A percentile compares a stretch with the other conserved stretches of the same genome.
phyloP scores from a whole-genome alignment of 2,888 invertebrate genomes.

The Apotomis capreana region DNA sequence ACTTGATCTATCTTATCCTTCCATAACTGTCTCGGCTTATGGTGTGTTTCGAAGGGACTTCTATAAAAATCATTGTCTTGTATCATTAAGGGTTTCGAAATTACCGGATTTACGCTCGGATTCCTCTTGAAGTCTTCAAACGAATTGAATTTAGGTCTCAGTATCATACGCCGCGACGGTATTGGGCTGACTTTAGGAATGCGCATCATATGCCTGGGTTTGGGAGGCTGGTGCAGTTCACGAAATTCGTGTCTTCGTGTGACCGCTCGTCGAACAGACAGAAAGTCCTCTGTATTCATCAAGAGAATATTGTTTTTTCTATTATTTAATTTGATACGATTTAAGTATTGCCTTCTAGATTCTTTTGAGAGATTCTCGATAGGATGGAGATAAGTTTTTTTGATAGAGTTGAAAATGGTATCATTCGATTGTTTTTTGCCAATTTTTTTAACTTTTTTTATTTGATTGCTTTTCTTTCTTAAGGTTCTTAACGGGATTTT shows the following conservation, averaged over 20 bases:
- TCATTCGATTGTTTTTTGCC: constrained; percentile 43
- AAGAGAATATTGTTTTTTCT: constrained; percentile 51
- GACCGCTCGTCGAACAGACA: constrained; percentile 50
- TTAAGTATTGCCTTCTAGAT: constrained; percentile 51
- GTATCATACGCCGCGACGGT: constrained; percentile 46
- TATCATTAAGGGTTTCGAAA: constrained; percentile 51
- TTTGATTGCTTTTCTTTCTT: not conserved
- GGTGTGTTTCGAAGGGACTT: constrained; percentile 47
- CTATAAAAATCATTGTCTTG: constrained; percentile 50
- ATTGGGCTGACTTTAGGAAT: constrained; percentile 36
- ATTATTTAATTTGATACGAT: constrained; percentile 50
- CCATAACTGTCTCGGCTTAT: constrained; percentile 48
- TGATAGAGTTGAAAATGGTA: constrained; percentile 44
- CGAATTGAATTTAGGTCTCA: constrained; percentile 55
- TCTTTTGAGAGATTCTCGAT: constrained; percentile 49
- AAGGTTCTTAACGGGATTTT: not conserved
- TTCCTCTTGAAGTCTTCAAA: constrained; percentile 42
- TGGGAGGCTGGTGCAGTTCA: constrained; percentile 26
- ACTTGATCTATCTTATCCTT: constrained; percentile 50
- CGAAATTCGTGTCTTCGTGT: constrained; percentile 44
- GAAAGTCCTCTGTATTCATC: constrained; percentile 57
- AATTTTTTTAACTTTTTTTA: constrained; percentile 15
- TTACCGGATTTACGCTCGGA: constrained; percentile 39
- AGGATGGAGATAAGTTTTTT: constrained; percentile 56
- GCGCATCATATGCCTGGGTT: constrained; percentile 11